Conservation (phyloP, 2,888 invertebrate genomes). For the Aethes cnicana region DNA sequence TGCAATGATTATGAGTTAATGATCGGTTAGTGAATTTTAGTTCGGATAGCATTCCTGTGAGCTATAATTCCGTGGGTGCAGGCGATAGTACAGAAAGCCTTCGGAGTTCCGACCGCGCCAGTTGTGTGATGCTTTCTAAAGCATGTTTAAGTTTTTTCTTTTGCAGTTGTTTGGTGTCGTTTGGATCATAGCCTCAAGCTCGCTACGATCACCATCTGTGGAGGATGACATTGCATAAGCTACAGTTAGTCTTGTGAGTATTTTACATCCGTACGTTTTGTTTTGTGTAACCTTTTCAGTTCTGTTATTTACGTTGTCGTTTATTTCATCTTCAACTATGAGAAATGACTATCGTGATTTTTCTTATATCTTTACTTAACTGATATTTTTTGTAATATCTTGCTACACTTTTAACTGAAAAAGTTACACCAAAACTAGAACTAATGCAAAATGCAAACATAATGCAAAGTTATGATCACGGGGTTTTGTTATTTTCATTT, state of each 20-base stretch:
- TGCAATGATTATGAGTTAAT: constrained; percentile 64
- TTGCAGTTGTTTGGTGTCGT: constrained; percentile 83
- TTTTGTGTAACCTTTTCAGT: constrained; percentile 29
- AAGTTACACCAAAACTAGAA: not conserved
- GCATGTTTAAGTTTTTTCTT: constrained; percentile 83
- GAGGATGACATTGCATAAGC: constrained; percentile 81
- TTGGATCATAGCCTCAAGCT: constrained; percentile 83
- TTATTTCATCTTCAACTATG: too few species aligned
- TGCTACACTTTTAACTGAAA: not conserved
- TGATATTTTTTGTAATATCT: too few species aligned
- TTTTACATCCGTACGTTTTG: constrained; percentile 37
- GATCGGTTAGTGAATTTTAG: constrained; percentile 61
- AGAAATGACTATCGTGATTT: too few species aligned
- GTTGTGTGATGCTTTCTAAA: constrained; percentile 74
- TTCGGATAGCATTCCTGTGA: constrained; percentile 70
- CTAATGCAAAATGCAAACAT: constrained; percentile 19
- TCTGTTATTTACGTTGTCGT: too few species aligned
- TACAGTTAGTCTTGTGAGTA: constrained; percentile 65
- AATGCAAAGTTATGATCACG: constrained; percentile 8
- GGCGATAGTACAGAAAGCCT: constrained; percentile 77
- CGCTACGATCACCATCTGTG: constrained; percentile 84
- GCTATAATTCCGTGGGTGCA: constrained; percentile 77
- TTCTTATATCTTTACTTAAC: not conserved
- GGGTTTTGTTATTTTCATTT: constrained; percentile 2
- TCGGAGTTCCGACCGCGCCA: constrained; percentile 65